Conservation (phyloP, 2,888 invertebrate genomes). For the Chorisops tibialis region DNA sequence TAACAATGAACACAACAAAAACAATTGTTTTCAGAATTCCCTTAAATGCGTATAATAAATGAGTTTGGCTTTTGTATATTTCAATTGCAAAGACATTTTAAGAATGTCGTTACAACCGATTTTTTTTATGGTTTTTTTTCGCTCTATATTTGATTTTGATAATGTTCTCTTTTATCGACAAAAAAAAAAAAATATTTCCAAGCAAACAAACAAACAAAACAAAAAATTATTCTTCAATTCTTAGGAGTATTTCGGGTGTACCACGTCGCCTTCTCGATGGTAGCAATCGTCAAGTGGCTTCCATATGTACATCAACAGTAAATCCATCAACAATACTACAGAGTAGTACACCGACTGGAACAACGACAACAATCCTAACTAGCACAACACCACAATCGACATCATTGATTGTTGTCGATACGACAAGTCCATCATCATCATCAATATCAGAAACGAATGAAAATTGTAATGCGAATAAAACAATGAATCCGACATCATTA, state of each 20-base stretch:
- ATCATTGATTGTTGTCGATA: conserved; percentile 13
- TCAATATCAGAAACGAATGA: conserved; percentile 4
- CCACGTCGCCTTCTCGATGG: conserved; percentile 52
- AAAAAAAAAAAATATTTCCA: conserved; percentile 3
- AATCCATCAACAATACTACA: conserved; percentile 41
- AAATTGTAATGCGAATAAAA: conserved; percentile 39
- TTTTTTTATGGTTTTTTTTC: background rate
- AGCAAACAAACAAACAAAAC: background rate
- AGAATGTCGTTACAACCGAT: background rate
- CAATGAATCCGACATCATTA: conserved; percentile 7
- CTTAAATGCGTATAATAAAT: too few species aligned
- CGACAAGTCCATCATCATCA: conserved; percentile 20
- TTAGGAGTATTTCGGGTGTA: conserved; percentile 51
- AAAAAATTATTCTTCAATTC: conserved; percentile 12
- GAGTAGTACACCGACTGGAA: conserved; percentile 27
- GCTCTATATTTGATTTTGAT: background rate
- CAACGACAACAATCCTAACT: conserved; percentile 46
- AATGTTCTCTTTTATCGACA: background rate
- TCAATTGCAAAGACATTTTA: background rate
- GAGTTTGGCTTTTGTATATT: background rate
- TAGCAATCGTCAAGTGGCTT: conserved; percentile 45
- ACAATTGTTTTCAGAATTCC: too few species aligned
- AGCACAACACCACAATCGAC: conserved; percentile 44
- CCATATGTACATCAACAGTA: conserved; percentile 36
- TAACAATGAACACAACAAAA: conserved; percentile 14